Percentiles rank a stretch among this genome's conserved stretches.
phyloP scores from a whole-genome alignment of 1,140 invertebrate species.

The Mizuhopecten yessoensis region DNA sequence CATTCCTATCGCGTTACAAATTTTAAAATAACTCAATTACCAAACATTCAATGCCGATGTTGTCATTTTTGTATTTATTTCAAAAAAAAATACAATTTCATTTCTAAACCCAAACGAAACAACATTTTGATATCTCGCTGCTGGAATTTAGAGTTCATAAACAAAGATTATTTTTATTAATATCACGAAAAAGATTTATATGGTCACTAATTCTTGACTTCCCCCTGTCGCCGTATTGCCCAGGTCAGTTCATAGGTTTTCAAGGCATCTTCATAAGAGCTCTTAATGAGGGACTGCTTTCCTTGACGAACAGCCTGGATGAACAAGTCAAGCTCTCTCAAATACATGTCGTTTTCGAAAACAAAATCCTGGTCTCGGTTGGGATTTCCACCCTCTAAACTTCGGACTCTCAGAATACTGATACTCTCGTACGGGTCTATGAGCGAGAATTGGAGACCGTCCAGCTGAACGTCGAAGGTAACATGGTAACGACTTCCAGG shows the following conservation, averaged over 20 bases:
- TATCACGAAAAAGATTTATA: no score
- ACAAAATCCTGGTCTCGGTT: conserved; percentile 59
- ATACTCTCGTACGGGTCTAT: conserved; percentile 59
- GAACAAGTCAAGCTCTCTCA: conserved; percentile 56
- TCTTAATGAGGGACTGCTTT: conserved; percentile 51
- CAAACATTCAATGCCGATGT: no score
- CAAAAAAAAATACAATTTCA: no score
- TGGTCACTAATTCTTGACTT: neutral
- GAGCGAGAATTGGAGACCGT: conserved; percentile 59
- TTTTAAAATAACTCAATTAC: no score
- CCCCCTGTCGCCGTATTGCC: conserved; percentile 53
- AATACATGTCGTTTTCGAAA: conserved; percentile 57
- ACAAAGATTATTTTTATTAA: no score
- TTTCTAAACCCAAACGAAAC: no score
- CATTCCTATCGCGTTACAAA: no score
- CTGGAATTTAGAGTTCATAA: no score
- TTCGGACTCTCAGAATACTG: conserved; percentile 59
- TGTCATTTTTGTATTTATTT: no score
- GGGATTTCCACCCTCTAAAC: conserved; percentile 51
- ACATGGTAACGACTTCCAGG: conserved; percentile 62
- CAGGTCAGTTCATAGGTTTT: conserved; percentile 62
- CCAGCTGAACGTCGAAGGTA: conserved; percentile 62
- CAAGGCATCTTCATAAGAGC: conserved; percentile 60
- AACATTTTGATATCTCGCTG: no score
- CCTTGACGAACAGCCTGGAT: conserved; percentile 50